Conservation (phyloP, 1,140 invertebrate species). For the Achatina immaculata region DNA sequence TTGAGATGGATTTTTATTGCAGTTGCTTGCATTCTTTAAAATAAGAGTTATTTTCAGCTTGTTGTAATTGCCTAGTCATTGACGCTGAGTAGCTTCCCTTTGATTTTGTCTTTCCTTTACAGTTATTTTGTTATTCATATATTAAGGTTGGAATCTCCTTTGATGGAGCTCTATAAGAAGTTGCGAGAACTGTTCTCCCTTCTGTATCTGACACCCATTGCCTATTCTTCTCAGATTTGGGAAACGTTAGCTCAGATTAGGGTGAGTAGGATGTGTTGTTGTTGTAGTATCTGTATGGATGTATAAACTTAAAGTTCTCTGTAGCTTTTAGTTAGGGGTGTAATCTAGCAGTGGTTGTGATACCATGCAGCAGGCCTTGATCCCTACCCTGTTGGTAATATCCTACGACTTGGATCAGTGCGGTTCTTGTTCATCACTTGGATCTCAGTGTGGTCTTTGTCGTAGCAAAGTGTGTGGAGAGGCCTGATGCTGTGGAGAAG, state of each 20-base stretch:
- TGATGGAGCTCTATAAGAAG: conserved; percentile 73
- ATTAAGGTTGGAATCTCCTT: conserved; percentile 76
- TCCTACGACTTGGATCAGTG: not conserved
- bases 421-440: not conserved
- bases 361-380: not conserved
- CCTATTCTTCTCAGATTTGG: conserved; percentile 69
- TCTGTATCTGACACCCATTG: conserved; percentile 73
- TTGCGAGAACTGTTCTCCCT: conserved; percentile 78
- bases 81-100: too few species aligned
- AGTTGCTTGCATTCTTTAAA: too few species aligned
- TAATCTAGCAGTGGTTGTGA: not conserved
- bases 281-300: not conserved
- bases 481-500: too few species aligned
- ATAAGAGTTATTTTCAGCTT: too few species aligned
- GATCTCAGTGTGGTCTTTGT: not conserved
- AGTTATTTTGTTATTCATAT: too few species aligned
- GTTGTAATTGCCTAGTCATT: too few species aligned
- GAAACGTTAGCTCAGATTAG: conserved; percentile 43
- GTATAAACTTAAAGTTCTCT: not conserved
- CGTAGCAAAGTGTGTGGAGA: not conserved
- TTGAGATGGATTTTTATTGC: too few species aligned
- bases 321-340: not conserved
- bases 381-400: not conserved
- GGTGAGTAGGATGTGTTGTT: conserved; percentile 4
- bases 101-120: too few species aligned